Base-by-base conservation (phyloP, 2,888 invertebrate genomes). In the Homarus gammarus region DNA sequence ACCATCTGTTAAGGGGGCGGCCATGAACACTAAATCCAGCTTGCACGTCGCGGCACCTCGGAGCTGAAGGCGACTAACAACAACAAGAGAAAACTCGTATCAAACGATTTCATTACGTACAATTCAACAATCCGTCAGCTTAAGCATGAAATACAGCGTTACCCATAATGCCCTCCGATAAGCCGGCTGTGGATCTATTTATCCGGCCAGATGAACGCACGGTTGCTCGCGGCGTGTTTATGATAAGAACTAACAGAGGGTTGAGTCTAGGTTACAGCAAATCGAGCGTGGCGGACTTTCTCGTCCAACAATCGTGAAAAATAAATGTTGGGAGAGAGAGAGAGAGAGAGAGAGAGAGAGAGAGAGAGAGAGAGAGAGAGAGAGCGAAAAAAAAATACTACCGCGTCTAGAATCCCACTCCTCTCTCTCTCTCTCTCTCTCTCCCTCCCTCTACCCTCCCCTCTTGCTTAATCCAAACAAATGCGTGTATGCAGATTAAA, bases 401-500 rank as follows among this genome's bases (percentile, higher is more conserved):
- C 70, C 22, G 72, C 33, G 49, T 83, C 36, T 49, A 33, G 83
- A 72, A 70, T 51, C 83, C 33, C 56, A 49, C 78, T 33, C 38
- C 36, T 3, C 51, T 22, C 44, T n/a, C 1, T 22, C 3, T n/a
- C n/a, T 6, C 70, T 36, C 70, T 36, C 38, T 15, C 73, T 73
- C 36, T 0, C 18, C 49, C 61, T 40, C 61, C 15, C 18, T 61
- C 61, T 31, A 40, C 73, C 31, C 38, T 68, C 84, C 84, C 68
- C 84, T 73, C 84, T 84, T 61, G 75, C 75, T 40, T 84, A 84
- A 84, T 84, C 84, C 87, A 87, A 87, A 87, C 81, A 87, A 87
- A 87, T 87, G 87, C 61, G 87, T 87, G 68, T 87, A 87, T 87
- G 87, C 87, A 87, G 87, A 87, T 87, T 87, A 81, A 87, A 87